These are phyloP conservation scores for Ictalurus punctatus DNA, from an alignment of 2,113 vertebrate species.

Conservation along the genomic window DNA sequence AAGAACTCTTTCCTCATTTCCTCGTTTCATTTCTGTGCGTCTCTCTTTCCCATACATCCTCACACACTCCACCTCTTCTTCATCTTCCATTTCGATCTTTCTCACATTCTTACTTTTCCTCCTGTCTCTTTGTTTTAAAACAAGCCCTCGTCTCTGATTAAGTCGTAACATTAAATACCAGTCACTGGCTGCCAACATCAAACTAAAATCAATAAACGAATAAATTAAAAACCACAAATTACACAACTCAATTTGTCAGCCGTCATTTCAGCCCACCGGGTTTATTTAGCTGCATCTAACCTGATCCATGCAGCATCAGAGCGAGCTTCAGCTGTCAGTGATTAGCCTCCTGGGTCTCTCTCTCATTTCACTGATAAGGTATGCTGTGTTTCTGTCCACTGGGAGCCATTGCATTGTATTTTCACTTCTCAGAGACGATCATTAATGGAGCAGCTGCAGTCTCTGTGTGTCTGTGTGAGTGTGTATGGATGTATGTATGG, in stretches of 20 bases:
- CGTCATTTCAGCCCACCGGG: background rate
- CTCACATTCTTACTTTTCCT: background rate
- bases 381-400: background rate
- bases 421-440: background rate
- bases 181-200: background rate
- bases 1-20: background rate
- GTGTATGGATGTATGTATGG: background rate
- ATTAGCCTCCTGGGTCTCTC: background rate
- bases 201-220: background rate
- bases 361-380: background rate
- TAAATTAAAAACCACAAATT: background rate
- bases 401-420: background rate
- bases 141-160: background rate
- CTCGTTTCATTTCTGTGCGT: background rate
- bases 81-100: background rate
- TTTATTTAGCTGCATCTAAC: background rate
- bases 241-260: background rate
- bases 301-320: background rate
- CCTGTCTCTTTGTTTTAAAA: background rate
- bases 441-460: conserved; percentile 13
- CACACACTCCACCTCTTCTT: conserved; percentile 2
- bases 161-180: background rate
- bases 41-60: background rate
- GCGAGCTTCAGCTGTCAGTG: background rate
- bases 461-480: background rate